Evolutionary conservation across 2,797 vertebrate genomes (phyloP), one percentile per base, ranked within the genome.

Genomic region (Gadopsis marmoratus): DNA sequence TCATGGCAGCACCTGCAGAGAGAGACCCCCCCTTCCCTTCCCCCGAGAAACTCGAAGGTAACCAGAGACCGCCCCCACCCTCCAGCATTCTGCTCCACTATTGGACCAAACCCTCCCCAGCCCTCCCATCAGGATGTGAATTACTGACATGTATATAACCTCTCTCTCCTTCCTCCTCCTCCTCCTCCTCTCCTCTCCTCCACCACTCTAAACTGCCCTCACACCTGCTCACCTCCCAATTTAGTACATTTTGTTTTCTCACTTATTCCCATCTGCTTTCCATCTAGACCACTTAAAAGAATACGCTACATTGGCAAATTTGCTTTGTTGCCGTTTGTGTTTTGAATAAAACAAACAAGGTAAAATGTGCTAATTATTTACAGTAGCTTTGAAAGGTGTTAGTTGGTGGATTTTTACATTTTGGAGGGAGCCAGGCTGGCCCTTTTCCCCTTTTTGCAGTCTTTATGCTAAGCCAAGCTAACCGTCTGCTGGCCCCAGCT

Each of bases 1-100:
- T 90, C 87, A 90, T 75, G 86, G 84, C 81, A 71, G 74, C 85
- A 77, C 85, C 81, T 89, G 81, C 86, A 78, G 81, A 84, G 82
- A 87, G 77, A 8, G 7, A 8, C 9, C 50, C 33, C 10, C 63
- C 19, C 41, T 35, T 21, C 16, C 53, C 37, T 29, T 10, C 68
- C 51, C 65, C 71, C 68, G 51, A 82, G 60, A 58, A 79, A 85
- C 82, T 85, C 78, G 68, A 74, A 39, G 74, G 80, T 87, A 91
- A 77, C 74, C 80, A 87, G 79, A 91, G 67, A 78, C 74, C 2
- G 7, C 41, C 43, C 13, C 76, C 78, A 68, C 55, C 41, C n/a
- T 55, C 68, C 71, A 71, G 50, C 62, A 84, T 58, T 68, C 80
- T 79, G 43, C 81, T 71, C 43, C 58, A 50, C 61, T 63, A 58